Base-by-base conservation (phyloP, 2,797 vertebrate species). In the Enteromius thamalakanensis region DNA sequence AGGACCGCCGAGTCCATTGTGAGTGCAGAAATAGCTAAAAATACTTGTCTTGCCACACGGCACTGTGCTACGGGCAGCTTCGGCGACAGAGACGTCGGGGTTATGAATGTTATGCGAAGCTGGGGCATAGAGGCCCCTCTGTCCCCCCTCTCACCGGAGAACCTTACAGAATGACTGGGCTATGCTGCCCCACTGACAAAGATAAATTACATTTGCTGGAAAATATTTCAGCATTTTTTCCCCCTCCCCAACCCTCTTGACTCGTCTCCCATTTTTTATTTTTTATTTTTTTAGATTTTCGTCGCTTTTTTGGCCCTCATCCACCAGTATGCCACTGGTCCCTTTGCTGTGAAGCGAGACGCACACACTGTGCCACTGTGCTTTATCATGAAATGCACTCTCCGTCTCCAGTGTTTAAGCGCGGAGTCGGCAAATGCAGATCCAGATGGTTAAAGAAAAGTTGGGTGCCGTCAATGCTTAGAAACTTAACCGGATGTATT, bases 201-300 rank as follows among this genome's bases (percentile, higher is more conserved):
- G 94, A 95, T 94, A 94, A 94, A 95, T 95, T 93, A 91, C 93
- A 89, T 90, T 90, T 80, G 78, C 90, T 92, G 93, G 91, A 93
- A 94, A 94, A 93, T 90, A 92, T 92, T 92, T 92, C 87, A 83
- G 83, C 76, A 23, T 53, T 71, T 78, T 79, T 82, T 55, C 29
- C 72, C 42, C 21, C 65, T 82, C 47, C 62, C 45, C 47, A 81
- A 87, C 87, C 53, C 40, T 60, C 53, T 10, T 40, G 7, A 71
- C 76, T 58, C 51, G 47, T 87, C 84, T 86, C 71, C 58, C 76
- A 53, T 74, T 80, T 75, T 85, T 40, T 32, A 10, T 49, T 88
- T 60, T 89, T 64, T 84, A 89, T 85, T 86, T 78, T 58, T 77
- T 64, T 17, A 64, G 79, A 87, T 80, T 88, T 86, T 88, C 81